Evolutionary conservation across 2,797 vertebrate genomes (phyloP).

Genomic region (Megalops cyprinoides): DNA sequence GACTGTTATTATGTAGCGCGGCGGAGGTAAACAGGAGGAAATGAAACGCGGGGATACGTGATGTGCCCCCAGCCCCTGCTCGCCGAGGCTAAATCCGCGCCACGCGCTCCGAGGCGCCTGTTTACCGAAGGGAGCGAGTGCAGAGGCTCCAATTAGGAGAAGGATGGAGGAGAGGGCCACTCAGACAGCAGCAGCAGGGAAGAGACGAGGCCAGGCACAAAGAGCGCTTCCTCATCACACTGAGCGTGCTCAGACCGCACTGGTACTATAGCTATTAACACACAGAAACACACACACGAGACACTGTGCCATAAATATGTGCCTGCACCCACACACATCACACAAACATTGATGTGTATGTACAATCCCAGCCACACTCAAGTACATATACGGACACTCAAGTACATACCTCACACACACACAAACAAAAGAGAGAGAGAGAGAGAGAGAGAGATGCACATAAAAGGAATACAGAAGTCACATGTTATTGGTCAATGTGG

Average conservation of each 20-base stretch:
- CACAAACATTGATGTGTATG: background rate
- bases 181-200: background rate
- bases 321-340: too few relatives aligned
- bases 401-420: too few relatives aligned
- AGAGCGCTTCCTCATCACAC: too few relatives aligned
- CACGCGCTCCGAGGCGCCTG: background rate
- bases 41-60: background rate
- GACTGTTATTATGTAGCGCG: slow-evolving; percentile 18
- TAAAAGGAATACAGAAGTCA: too few relatives aligned
- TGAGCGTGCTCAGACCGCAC: background rate
- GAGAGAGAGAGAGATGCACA: too few relatives aligned
- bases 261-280: background rate
- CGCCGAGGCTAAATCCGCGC: background rate
- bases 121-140: slow-evolving; percentile 4
- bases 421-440: too few relatives aligned
- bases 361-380: background rate
- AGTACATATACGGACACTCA: background rate
- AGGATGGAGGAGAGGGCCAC: background rate
- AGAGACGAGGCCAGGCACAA: background rate
- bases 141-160: slow-evolving; percentile 4
- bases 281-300: background rate
- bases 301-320: too few relatives aligned
- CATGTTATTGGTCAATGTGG: too few relatives aligned
- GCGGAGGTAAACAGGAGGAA: background rate
- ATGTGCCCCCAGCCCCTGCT: background rate